Evolutionary conservation across 2,888 invertebrate genomes (phyloP).

Genomic region (Calephelis perditalis): DNA sequence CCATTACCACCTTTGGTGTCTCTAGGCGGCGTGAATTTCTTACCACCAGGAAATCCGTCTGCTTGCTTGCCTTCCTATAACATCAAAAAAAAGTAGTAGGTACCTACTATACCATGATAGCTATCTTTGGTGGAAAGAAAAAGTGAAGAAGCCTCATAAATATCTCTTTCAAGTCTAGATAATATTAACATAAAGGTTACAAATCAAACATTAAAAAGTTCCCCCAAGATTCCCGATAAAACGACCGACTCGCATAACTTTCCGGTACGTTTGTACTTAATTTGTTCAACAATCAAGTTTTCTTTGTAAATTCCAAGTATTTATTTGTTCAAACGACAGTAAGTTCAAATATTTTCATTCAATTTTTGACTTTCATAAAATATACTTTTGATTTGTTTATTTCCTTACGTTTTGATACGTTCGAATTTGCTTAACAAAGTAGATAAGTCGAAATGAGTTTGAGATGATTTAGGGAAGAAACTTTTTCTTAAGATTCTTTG

Average conservation of each 20-base stretch:
- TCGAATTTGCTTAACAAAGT: too few relatives aligned
- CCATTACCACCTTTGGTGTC: too few relatives aligned
- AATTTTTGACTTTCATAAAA: background rate
- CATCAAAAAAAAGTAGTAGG: too few relatives aligned
- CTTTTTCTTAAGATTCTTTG: too few relatives aligned
- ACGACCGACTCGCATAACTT: constrained; percentile 58
- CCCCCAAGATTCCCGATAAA: constrained; percentile 65
- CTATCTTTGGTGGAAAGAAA: too few relatives aligned
- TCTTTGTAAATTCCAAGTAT: constrained; percentile 33
- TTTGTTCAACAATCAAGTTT: constrained; percentile 45
- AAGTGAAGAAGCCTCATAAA: background rate
- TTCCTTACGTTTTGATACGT: background rate
- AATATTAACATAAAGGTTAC: constrained; percentile 39
- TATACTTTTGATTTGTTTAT: background rate
- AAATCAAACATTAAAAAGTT: constrained; percentile 73
- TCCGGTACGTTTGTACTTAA: constrained; percentile 63
- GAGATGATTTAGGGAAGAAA: too few relatives aligned
- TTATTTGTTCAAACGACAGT: constrained; percentile 18
- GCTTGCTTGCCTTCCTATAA: too few relatives aligned
- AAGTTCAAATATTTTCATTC: constrained; percentile 11
- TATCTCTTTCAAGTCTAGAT: background rate
- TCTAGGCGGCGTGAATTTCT: too few relatives aligned
- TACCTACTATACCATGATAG: too few relatives aligned
- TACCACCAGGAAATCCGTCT: too few relatives aligned
- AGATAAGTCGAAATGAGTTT: too few relatives aligned